These are phyloP conservation scores for Dysmachus trigonus DNA, from an alignment of 2,888 invertebrate species.

Conservation along the genomic window DNA sequence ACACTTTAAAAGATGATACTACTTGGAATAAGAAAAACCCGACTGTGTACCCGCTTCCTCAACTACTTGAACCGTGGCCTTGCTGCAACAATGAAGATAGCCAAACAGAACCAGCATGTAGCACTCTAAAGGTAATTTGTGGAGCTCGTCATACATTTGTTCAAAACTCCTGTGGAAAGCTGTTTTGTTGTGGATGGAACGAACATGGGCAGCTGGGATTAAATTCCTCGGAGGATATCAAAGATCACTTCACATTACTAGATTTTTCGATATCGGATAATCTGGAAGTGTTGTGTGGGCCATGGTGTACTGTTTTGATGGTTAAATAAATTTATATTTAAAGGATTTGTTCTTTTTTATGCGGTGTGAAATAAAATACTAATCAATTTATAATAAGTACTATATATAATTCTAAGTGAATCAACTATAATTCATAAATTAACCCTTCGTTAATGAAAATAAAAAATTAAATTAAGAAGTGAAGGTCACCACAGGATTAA, in stretches of 20 bases:
- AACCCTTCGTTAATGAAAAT: too few relatives aligned
- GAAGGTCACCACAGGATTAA: too few relatives aligned
- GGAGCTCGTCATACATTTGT: conserved; percentile 81
- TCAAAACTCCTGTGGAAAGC: conserved; percentile 71
- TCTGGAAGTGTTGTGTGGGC: conserved; percentile 63
- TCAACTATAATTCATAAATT: too few relatives aligned
- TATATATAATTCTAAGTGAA: too few relatives aligned
- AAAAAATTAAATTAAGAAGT: too few relatives aligned
- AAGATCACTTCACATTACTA: conserved; percentile 55
- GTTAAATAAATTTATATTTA: conserved; percentile 4
- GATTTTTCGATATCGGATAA: conserved; percentile 55
- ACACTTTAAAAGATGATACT: conserved; percentile 19
- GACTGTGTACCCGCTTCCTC: conserved; percentile 60
- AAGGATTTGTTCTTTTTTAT: neutral
- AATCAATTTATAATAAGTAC: too few relatives aligned
- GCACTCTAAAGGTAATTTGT: conserved; percentile 70
- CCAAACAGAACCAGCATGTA: conserved; percentile 53
- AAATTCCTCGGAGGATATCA: conserved; percentile 56
- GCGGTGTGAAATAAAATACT: neutral
- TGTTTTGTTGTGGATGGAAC: conserved; percentile 84
- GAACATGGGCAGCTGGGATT: conserved; percentile 81
- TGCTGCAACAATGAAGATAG: conserved; percentile 59
- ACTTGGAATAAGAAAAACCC: conserved; percentile 54
- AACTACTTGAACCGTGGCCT: conserved; percentile 56
- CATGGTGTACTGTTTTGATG: conserved; percentile 64